Evolutionary conservation across 2,888 invertebrate genomes (phyloP), one percentile per base, ranked within the genome.

Genomic region (Chrysotoxum bicinctum): DNA sequence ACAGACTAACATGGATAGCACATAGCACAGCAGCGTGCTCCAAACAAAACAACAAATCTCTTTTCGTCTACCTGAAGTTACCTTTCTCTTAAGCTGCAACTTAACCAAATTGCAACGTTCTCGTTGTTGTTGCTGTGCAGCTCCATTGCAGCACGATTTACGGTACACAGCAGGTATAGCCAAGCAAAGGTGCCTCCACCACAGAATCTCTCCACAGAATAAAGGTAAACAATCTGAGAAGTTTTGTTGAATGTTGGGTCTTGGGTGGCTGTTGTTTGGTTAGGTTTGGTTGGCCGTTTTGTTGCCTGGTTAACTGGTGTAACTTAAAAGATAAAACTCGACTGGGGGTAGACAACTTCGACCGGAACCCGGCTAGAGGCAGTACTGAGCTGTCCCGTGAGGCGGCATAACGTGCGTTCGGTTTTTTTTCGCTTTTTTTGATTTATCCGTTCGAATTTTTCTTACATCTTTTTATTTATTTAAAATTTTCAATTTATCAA

Each of bases 371-470:
- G 82, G 82, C 77, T 82, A 82, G 76, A 81, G 83, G 77, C 87
- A 87, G 87, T 87, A 83, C 83, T 87, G 81, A 87, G 83, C 79
- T 83, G 78, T 83, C 83, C 79, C 87, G 87, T 81, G 81, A 87
- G 87, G 83, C 87, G 87, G 83, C 83, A 87, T 79, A 74, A 87
- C 87, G 87, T 87, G 83, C 83, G 87, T 87, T 87, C 83, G 86
- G 77, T 76, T 74, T 69, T 73, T 85, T 50, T 77, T 40, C 23
- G 26, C 50, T 40, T 60, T 19, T 45, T 32, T 32, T 74, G 58
- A 73, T 82, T 85, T 77, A 37, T 80, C 54, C 66, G 69, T 75
- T 80, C 66, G 62, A 62, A 66, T 75, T 68, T 74, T 72, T 60
- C 9, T 69, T 64, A 14, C 45, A 50, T 14, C 21, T 74, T 77